Base-by-base conservation (phyloP, 2,888 invertebrate genomes). In the Seladonia tumulorum region DNA sequence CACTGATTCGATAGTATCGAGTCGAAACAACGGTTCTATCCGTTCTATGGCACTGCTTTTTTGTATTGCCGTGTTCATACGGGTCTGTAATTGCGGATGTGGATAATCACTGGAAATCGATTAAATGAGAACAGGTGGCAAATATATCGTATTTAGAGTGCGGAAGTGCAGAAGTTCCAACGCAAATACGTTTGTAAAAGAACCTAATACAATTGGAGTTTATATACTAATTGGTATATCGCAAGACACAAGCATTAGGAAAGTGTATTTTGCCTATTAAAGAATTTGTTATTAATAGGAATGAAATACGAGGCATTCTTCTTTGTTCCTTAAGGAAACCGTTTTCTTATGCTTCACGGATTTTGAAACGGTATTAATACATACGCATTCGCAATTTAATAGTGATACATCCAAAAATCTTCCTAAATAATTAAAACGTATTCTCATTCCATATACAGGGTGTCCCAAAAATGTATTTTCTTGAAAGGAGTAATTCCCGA, bases 1-100 rank as follows among this genome's bases (percentile, higher is more conserved):
- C 66, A 22, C 39, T 3, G 57, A 82, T 82, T 22, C 80, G 82
- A 82, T 74, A n/a, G 57, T 74, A 73, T 79, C 79, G n/a, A n/a
- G 12, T 75, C 35, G 49, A 16, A 60, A 42, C n/a, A 22, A 16
- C 39, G 8, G 12, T 18, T 45, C 66, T 25, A 74, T 73, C 29
- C n/a, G 57, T 68, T 82, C n/a, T 22, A 25, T 66, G 49, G 39
- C 49, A 22, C 35, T 49, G 14, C 16, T 42, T 70, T 70, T 18
- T 72, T 7, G 16, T 72, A 8, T 22, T 8, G 22, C 22, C 22
- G 68, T 68, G 68, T 68, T 68, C 68, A 35, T 39, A 1, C 10
- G 10, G 18, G 39, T 1, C 22, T 68, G 68, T 68, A 68, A 68
- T 68, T 68, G 68, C 39, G 68, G 68, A 68, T 68, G 39, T 35